phyloP scores from a whole-genome alignment of 2,797 vertebrate genomes.

The Balearica regulorum region DNA sequence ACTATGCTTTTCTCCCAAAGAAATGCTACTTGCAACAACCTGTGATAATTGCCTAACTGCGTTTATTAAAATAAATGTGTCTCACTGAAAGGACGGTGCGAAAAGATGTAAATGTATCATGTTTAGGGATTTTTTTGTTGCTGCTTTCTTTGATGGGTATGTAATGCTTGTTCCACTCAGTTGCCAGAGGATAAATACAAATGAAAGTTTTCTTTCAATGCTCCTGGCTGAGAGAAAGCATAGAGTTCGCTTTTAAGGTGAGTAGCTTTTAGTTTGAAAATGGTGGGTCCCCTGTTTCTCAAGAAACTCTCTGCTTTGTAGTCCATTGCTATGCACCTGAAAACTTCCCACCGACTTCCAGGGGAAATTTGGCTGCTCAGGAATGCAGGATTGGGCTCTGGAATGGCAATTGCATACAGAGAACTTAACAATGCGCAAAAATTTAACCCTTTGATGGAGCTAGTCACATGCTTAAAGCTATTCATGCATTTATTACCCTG shows the following conservation, averaged over 20 bases:
- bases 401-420: not conserved
- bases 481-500: not conserved
- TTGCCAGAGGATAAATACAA: conserved; percentile 1
- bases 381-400: conserved; percentile 13
- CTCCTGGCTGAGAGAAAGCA: not conserved
- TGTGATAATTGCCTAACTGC: not conserved
- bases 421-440: conserved; percentile 30
- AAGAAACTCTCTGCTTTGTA: conserved; percentile 18
- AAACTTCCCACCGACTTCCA: conserved; percentile 51
- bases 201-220: conserved; percentile 17
- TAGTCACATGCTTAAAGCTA: not conserved
- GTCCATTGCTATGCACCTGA: conserved; percentile 36
- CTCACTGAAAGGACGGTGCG: not conserved
- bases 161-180: not conserved
- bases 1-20: not conserved
- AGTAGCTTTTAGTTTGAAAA: not conserved
- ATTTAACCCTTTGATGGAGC: conserved; percentile 32
- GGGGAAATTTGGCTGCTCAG: conserved; percentile 46
- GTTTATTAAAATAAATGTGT: not conserved
- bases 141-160: not conserved
- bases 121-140: not conserved
- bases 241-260: not conserved
- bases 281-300: not conserved
- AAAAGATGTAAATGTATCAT: not conserved
- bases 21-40: not conserved